Evolutionary conservation across 2,113 vertebrate genomes (phyloP).

Genomic region (Carlito syrichta): DNA sequence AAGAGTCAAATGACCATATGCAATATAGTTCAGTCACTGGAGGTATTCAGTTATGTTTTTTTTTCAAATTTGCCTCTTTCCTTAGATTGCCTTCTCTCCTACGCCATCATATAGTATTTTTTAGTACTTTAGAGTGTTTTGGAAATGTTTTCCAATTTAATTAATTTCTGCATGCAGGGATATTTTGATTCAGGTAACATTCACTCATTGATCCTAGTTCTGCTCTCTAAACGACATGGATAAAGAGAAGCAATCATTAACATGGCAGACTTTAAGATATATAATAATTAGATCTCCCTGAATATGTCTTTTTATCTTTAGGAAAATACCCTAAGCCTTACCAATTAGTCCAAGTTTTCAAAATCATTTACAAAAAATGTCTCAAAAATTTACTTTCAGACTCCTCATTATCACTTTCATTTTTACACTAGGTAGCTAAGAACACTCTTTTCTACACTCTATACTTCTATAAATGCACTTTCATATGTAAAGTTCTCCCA

Average conservation of each 20-base stretch:
- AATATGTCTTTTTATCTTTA: neutral
- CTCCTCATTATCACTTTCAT: neutral
- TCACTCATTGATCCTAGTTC: neutral
- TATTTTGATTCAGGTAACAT: neutral
- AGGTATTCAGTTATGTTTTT: neutral
- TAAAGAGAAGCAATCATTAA: too few relatives aligned
- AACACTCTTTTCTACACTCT: neutral
- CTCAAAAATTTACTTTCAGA: neutral
- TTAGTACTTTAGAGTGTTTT: neutral
- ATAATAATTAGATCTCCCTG: neutral
- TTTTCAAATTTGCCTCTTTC: neutral
- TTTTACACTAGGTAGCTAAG: neutral
- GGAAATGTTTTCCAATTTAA: neutral
- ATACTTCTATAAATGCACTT: neutral
- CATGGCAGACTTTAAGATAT: neutral
- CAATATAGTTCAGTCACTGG: too few relatives aligned
- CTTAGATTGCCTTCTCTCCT: accelerated
- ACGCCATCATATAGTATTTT: neutral
- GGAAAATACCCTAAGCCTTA: neutral
- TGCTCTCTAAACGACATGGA: neutral
- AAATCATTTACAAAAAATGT: neutral
- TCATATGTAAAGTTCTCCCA: neutral
- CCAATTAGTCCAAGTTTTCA: neutral
- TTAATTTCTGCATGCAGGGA: neutral
- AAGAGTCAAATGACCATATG: too few relatives aligned